Conservation (phyloP, 2,113 vertebrate genomes). For the Pelecanus crispus region DNA sequence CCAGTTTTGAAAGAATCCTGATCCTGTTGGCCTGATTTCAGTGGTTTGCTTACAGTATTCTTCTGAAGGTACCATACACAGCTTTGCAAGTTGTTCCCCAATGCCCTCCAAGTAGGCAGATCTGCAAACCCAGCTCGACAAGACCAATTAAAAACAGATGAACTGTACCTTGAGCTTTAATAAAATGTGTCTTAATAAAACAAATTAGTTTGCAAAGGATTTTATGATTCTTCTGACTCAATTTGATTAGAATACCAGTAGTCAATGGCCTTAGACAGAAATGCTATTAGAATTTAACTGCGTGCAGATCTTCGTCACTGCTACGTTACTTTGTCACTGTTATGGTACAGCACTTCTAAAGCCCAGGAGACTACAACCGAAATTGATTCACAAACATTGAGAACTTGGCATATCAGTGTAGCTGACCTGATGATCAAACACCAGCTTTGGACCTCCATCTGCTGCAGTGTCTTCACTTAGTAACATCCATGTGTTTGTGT, state of each 20-base stretch:
- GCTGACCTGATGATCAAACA: conserved; percentile 97
- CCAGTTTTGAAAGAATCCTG: neutral
- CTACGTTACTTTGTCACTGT: neutral
- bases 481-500: conserved; percentile 92
- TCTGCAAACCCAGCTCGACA: neutral
- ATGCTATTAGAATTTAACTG: neutral
- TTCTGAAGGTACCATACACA: neutral
- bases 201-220: neutral
- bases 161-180: neutral
- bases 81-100: neutral
- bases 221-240: neutral
- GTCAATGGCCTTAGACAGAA: neutral
- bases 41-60: neutral
- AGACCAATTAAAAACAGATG: neutral
- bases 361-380: accelerated
- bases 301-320: neutral
- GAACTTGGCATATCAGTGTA: neutral
- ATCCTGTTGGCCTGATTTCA: neutral
- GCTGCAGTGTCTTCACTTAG: conserved; percentile 95
- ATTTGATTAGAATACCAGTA: neutral
- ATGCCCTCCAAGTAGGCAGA: neutral
- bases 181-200: neutral
- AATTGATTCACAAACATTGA: neutral
- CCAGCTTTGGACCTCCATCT: conserved; percentile 93
- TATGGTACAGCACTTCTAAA: neutral